Evolutionary conservation across 2,888 invertebrate genomes (phyloP), one percentile per base, ranked within the genome.

Genomic region (Agapetus fuscipes): DNA sequence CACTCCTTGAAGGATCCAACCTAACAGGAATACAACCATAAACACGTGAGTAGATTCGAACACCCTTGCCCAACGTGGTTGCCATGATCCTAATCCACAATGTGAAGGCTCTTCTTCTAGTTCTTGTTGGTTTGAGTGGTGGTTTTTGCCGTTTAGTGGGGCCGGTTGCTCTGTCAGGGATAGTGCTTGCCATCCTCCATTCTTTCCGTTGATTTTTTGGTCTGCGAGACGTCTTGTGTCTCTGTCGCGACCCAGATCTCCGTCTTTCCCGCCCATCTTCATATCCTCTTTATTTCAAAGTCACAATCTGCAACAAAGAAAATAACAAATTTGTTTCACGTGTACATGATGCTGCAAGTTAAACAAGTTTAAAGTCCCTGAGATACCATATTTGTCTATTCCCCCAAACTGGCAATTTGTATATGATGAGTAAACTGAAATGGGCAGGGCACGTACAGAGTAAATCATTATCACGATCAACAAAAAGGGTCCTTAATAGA

Each of bases 1-100:
- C 87, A 91, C 91, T 45, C 93, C 93, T 64, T 82, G 82, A 41
- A 82, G 66, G 45, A 89, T 85, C 82, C 88, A 89, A 36, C 88
- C 86, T 52, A 87, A 74, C 54, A 88, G 79, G 61, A 91, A 93
- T 33, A 87, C 84, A 55, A 85, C 77, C 68, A 93, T 78, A 64
- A 93, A 93, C 45, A 84, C 80, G 56, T 89, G 83, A 50, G 90
- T 90, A 42, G 88, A 88, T 43, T 89, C 86, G 55, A 90, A 83
- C 32, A 71, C 72, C 52, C 86, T 83, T 41, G 82, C 66, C 78
- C 82, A 83, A 37, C 67, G 64, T 1, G 90, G 87, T 46, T 80
- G 71, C 54, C 82, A 85, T 38, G 80, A 79, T 45, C 86, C 87
- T 53, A 89, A 73, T 33, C 90, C 90, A 64, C 89, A 90, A 53